Evolutionary conservation across 2,113 vertebrate genomes (phyloP).

Genomic region (Neolamprologus tretocephalus): DNA sequence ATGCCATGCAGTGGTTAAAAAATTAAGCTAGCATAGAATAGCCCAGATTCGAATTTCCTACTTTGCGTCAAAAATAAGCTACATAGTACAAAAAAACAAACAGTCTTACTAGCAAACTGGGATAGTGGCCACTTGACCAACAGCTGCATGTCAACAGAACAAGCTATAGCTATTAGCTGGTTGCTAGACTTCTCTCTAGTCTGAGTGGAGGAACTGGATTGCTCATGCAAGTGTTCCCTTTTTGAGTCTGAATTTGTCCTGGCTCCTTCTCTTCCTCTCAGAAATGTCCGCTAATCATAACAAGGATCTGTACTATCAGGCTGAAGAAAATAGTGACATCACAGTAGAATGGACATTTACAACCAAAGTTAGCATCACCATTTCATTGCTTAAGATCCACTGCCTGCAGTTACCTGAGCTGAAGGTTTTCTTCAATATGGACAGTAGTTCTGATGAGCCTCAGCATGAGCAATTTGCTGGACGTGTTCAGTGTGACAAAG

Average conservation of each 20-base stretch:
- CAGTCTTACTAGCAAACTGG: background rate
- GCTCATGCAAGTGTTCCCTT: background rate
- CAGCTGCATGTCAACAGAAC: background rate
- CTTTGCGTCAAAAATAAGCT: background rate
- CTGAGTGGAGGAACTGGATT: background rate
- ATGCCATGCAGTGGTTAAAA: rapidly evolving
- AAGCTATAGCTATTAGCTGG: background rate
- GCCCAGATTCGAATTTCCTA: background rate
- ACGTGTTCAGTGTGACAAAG: background rate
- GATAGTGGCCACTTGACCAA: background rate
- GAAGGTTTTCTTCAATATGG: background rate
- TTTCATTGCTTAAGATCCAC: background rate
- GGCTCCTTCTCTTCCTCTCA: background rate
- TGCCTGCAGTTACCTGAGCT: background rate
- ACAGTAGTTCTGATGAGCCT: background rate
- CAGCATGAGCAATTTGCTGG: background rate
- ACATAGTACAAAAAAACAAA: background rate
- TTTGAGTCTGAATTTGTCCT: background rate
- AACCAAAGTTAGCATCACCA: background rate
- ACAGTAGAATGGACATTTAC: background rate
- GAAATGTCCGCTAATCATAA: background rate
- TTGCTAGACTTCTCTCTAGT: background rate
- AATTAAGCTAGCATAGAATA: background rate
- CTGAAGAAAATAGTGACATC: background rate
- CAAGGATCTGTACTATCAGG: background rate